Evolutionary conservation across 2,113 vertebrate genomes (phyloP).

Genomic region (Cynoglossus semilaevis): DNA sequence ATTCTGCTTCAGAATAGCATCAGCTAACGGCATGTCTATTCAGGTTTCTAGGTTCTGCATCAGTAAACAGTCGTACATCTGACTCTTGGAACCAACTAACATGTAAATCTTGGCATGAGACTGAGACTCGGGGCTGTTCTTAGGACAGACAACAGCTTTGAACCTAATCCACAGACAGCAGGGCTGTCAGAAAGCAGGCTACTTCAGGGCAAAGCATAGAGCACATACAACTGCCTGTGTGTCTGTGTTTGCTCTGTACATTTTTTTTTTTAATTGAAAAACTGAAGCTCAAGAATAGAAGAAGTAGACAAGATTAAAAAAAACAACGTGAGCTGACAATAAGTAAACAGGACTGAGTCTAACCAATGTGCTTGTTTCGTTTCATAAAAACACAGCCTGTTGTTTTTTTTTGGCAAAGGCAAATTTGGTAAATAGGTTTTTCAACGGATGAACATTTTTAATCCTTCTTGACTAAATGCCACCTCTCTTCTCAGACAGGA

Average conservation of each 20-base stretch:
- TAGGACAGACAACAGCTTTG: constrained; percentile 49
- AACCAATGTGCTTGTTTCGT: constrained; percentile 11
- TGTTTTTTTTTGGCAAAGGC: constrained; percentile 12
- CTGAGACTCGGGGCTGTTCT: constrained; percentile 38
- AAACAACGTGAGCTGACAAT: background rate
- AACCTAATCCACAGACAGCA: constrained; percentile 65
- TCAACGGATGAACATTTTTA: constrained; percentile 56
- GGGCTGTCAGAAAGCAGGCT: constrained; percentile 47
- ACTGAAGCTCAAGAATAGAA: background rate
- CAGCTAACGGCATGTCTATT: constrained; percentile 14
- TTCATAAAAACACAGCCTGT: constrained; percentile 10
- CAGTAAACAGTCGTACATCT: constrained; percentile 20
- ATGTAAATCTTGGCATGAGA: constrained; percentile 46
- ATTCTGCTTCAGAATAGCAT: constrained; percentile 15
- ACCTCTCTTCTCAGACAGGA: constrained; percentile 40
- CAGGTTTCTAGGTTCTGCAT: constrained; percentile 15
- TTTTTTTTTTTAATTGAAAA: background rate
- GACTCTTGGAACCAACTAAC: constrained; percentile 32
- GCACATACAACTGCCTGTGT: background rate
- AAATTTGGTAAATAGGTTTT: constrained; percentile 37
- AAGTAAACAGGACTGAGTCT: constrained; percentile 1
- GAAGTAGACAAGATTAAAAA: background rate
- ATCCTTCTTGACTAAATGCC: constrained; percentile 60
- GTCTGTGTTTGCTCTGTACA: background rate
- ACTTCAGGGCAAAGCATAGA: constrained; percentile 25